phyloP scores from a whole-genome alignment of 2,888 invertebrate species.

The Dioctria rufipes region DNA sequence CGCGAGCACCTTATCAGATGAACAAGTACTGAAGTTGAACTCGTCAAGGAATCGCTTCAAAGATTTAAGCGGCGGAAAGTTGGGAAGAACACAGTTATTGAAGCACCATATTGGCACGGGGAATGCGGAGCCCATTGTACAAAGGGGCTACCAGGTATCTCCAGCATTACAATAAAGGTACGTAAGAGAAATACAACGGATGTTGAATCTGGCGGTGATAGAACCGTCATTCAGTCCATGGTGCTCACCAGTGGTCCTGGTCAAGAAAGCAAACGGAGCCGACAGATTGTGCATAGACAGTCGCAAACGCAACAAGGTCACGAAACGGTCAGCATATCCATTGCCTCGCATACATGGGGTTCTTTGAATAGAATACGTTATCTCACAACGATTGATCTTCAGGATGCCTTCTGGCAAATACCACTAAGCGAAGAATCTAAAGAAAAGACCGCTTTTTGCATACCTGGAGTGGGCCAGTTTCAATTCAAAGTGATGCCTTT shows the following conservation, averaged over 20 bases:
- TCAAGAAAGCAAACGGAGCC: too few relatives aligned
- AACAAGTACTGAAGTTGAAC: too few relatives aligned
- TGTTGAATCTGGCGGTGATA: not conserved
- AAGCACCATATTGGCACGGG: not conserved
- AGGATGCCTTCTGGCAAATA: too few relatives aligned
- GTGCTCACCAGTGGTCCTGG: not conserved
- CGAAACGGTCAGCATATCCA: not conserved
- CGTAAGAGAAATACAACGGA: not conserved
- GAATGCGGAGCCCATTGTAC: not conserved
- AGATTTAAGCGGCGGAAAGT: too few relatives aligned
- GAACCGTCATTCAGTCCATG: not conserved
- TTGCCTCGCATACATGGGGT: not conserved
- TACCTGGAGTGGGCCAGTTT: too few relatives aligned
- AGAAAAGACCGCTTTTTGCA: too few relatives aligned
- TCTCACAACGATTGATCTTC: not conserved
- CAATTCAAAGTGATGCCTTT: too few relatives aligned
- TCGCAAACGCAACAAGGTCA: not conserved
- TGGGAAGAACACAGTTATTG: too few relatives aligned
- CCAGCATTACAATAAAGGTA: not conserved
- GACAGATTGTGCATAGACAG: too few relatives aligned
- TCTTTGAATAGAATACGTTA: not conserved
- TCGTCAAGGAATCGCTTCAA: too few relatives aligned
- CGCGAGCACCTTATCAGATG: too few relatives aligned
- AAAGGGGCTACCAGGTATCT: slow-evolving; percentile 4
- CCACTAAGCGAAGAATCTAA: too few relatives aligned